phyloP scores from a whole-genome alignment of 2,888 invertebrate species.

The Parthenolecanium corni region DNA sequence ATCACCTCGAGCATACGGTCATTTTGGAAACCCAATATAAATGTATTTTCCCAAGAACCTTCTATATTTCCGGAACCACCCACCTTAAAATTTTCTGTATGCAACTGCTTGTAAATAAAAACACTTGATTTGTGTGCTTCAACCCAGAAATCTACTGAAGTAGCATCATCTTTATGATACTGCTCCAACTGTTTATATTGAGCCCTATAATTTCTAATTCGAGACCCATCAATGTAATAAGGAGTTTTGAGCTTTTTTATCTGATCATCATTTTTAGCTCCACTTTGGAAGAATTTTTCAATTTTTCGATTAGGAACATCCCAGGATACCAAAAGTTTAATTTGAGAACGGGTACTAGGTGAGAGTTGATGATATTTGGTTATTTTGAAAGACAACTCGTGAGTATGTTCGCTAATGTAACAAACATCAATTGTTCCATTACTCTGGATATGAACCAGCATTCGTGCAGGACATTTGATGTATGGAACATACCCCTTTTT shows the following conservation, averaged over 20 bases:
- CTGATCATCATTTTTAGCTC: neutral
- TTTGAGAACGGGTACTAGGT: neutral
- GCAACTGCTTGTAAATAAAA: neutral
- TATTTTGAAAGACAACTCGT: neutral
- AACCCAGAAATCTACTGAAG: neutral
- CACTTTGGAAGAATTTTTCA: neutral
- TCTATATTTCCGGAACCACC: neutral
- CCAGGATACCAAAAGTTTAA: neutral
- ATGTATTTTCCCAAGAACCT: neutral
- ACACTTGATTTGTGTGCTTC: neutral
- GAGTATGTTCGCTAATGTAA: neutral
- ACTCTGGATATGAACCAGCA: neutral
- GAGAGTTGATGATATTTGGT: neutral
- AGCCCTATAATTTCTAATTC: no score
- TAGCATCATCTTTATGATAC: neutral
- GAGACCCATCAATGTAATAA: no score
- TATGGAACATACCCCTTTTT: neutral
- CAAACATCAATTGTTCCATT: neutral
- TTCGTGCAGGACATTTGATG: neutral
- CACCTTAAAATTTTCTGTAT: neutral
- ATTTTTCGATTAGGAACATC: neutral
- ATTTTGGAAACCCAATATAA: neutral
- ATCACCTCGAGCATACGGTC: slow-evolving; percentile 26
- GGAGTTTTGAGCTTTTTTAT: neutral
- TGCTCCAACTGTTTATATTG: no score